phyloP scores from a whole-genome alignment of 2,797 vertebrate genomes.

The Ctenopoma multispine region DNA sequence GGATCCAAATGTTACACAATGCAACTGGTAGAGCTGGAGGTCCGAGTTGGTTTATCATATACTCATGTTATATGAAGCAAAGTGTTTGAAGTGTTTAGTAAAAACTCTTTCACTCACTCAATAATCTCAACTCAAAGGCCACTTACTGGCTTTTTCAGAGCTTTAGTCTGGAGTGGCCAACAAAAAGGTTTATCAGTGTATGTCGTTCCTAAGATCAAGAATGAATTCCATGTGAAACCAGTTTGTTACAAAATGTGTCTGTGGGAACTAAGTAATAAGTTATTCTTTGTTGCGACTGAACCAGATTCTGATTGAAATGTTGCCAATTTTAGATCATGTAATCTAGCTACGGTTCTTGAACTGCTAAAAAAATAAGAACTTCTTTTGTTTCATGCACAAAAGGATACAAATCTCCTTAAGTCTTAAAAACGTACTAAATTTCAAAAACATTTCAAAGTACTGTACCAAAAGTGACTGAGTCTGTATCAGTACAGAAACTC shows the following conservation, averaged over 20 bases:
- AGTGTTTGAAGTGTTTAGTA: not conserved
- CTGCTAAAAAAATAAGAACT: not conserved
- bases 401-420: not conserved
- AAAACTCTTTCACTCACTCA: not conserved
- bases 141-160: not conserved
- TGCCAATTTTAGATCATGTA: not conserved
- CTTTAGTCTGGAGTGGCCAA: not conserved
- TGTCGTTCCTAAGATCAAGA: not conserved
- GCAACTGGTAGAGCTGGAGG: not conserved
- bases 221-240: not conserved
- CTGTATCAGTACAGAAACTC: not conserved
- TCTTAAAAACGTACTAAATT: not conserved
- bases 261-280: not conserved
- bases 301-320: not conserved
- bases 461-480: too few relatives aligned
- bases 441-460: not conserved
- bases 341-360: not conserved
- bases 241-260: not conserved
- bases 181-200: not conserved
- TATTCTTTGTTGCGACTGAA: not conserved
- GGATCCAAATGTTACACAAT: not conserved
- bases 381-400: not conserved
- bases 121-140: conserved; percentile 8
- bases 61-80: not conserved
- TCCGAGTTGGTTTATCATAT: not conserved